Conservation (phyloP, 2,797 vertebrate genomes). For the Sebastes baramenuke region DNA sequence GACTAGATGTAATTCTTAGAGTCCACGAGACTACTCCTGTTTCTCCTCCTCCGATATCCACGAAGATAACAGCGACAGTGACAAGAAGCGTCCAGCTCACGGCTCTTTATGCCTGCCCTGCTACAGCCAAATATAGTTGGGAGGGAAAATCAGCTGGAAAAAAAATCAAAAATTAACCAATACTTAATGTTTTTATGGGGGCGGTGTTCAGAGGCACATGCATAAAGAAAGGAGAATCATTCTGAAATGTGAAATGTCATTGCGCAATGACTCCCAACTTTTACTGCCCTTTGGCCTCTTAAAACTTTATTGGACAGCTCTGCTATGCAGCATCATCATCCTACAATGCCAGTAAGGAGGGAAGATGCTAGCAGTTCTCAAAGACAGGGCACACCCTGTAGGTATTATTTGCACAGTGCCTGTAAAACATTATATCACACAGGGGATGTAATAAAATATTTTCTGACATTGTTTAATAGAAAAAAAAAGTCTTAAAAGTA, state of each 20-base stretch:
- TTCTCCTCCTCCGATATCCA: slow-evolving; percentile 1
- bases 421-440: slow-evolving; percentile 7
- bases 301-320: slow-evolving; percentile 76
- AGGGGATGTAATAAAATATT: not conserved
- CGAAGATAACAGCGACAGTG: not conserved
- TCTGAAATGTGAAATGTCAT: slow-evolving; percentile 66
- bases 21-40: not conserved
- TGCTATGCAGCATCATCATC: slow-evolving; percentile 45
- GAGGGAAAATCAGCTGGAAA: slow-evolving; percentile 1
- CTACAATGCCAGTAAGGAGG: not conserved
- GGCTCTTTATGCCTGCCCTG: slow-evolving; percentile 60
- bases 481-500: too few relatives aligned
- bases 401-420: not conserved
- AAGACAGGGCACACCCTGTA: not conserved
- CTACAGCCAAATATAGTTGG: not conserved
- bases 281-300: slow-evolving; percentile 65
- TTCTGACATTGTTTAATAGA: not conserved
- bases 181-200: slow-evolving; percentile 76
- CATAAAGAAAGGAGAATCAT: slow-evolving; percentile 57
- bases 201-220: slow-evolving; percentile 70
- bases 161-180: slow-evolving; percentile 79
- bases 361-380: slow-evolving; percentile 17
- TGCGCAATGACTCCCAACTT: slow-evolving; percentile 51
- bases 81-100: not conserved
- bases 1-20: not conserved